Base-by-base conservation (phyloP, 2,888 invertebrate species). In the Athripsodes cinereus region DNA sequence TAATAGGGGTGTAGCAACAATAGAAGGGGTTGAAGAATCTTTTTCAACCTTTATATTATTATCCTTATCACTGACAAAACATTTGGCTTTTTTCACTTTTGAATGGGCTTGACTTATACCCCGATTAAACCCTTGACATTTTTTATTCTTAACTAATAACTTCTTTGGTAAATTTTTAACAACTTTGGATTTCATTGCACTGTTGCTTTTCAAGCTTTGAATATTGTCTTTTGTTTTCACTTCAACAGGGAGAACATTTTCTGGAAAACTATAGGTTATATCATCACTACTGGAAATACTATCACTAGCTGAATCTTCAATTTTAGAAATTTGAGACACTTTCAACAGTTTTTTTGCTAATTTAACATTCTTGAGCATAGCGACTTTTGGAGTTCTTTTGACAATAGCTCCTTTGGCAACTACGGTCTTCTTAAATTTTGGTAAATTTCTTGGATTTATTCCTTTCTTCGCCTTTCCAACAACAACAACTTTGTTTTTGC, bases 91-190 rank as follows among this genome's bases (percentile, higher is more conserved):
- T 21, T 22, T 50, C 22, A 8, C 50, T 50, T 50, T 22, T 11
- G 50, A 50, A 22, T 48, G 22, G 10, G 22, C 22, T 50, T 26
- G 50, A 22, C 20, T 21, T 20, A 48, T 48, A 20, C 48, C 48
- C 13, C 21, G 22, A 26, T 50, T 50, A 6, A 50, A 26, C 3
- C 26, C 48, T 20, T 19, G 48, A 48, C 5, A 16, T 52, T 57
- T 44, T 44, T 44, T 52, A 52, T 31, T 57, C 60, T 61, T 61
- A 61, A 56, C 57, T 61, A 53, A 51, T 35, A 55, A 53, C 58
- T 62, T 64, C 63, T 62, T 62, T 64, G 63, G 63, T 61, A 63
- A 52, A 22, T 5, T 57, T 58, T 60, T 62, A 34, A 54, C 54
- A 49, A 51, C 21, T 57, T 64, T 64, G 47, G 60, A 49, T 51